Conservation (phyloP, 2,113 vertebrate species). For the Aptenodytes patagonicus region DNA sequence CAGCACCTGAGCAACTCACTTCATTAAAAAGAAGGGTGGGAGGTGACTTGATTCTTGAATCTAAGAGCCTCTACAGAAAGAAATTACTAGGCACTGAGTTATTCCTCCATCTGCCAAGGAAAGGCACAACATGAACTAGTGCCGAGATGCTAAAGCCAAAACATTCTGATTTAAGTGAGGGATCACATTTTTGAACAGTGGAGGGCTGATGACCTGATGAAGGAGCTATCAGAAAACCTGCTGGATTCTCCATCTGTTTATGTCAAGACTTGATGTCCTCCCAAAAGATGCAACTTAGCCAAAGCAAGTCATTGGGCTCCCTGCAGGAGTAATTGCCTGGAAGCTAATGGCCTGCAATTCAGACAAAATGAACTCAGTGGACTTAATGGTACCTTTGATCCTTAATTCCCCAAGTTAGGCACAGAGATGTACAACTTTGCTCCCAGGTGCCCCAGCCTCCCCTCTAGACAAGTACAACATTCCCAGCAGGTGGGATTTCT, state of each 20-base stretch:
- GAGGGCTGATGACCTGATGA: slow-evolving; percentile 5
- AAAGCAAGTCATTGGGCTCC: not conserved
- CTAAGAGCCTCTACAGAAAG: not conserved
- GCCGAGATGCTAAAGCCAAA: not conserved
- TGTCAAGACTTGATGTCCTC: not conserved
- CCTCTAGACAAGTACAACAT: not conserved
- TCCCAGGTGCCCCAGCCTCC: not conserved
- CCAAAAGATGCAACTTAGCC: not conserved
- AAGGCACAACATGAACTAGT: not conserved
- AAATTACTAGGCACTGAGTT: not conserved
- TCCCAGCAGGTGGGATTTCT: not conserved
- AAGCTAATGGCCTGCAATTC: not conserved
- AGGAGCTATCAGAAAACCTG: not conserved
- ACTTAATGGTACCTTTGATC: not conserved
- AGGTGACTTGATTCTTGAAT: not conserved
- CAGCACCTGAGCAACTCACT: not conserved
- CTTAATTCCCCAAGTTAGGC: not conserved
- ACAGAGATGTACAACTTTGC: not conserved
- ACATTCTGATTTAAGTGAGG: not conserved
- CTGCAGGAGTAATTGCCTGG: not conserved
- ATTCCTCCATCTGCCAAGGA: not conserved
- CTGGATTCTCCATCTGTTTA: slow-evolving; percentile 15
- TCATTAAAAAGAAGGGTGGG: not conserved
- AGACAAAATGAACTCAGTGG: not conserved
- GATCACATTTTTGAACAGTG: not conserved